These are phyloP conservation scores for Cricetomys ansorgei DNA, from an alignment of 2,113 vertebrate species.

Conservation along the genomic window DNA sequence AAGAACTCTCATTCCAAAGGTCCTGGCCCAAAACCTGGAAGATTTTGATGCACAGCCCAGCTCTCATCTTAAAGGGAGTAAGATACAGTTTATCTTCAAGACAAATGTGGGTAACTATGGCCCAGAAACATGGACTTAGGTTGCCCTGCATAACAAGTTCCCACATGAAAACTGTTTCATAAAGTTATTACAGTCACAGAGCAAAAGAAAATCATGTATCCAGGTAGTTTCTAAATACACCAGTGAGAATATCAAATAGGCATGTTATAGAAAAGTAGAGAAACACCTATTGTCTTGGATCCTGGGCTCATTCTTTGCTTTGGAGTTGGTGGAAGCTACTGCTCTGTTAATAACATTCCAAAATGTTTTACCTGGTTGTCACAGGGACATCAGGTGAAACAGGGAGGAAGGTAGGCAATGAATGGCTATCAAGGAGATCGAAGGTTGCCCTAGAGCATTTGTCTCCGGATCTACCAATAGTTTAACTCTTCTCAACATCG, in stretches of 20 bases:
- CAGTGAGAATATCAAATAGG: not conserved
- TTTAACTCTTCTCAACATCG: not conserved
- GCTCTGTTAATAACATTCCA: not conserved
- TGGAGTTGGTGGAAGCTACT: not conserved
- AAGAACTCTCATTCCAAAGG: not conserved
- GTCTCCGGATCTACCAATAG: not conserved
- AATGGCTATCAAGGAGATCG: not conserved
- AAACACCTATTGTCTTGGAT: not conserved
- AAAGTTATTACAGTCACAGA: not conserved
- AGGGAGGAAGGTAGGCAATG: not conserved
- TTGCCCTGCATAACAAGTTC: not conserved
- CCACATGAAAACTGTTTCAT: not conserved
- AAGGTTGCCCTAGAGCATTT: not conserved
- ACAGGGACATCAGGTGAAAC: not conserved
- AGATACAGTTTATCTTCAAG: not conserved
- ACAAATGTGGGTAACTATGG: not conserved
- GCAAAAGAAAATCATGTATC: not conserved
- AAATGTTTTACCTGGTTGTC: not conserved
- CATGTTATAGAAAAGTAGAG: not conserved
- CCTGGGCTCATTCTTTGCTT: not conserved
- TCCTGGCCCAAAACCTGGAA: not conserved
- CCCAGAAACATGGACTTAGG: not conserved
- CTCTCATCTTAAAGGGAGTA: not conserved
- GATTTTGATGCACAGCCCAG: not conserved
- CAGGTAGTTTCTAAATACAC: not conserved